Percentiles rank a stretch among this genome's conserved stretches.
Evolutionary conservation across 2,888 invertebrate species (phyloP).

Genomic region (Idaea biselata): DNA sequence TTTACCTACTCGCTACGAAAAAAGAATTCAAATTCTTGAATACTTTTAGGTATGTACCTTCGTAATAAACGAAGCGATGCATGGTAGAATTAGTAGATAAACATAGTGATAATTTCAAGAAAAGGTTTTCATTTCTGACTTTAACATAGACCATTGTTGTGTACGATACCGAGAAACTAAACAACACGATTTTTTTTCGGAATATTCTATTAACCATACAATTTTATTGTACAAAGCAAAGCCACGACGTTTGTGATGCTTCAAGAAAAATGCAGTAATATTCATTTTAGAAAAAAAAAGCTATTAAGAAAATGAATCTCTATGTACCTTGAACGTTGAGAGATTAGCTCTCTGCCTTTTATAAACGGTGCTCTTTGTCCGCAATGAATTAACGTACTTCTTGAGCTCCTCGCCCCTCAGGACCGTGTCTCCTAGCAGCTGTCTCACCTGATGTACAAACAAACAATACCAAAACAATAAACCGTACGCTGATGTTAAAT

Average conservation of each 20-base stretch:
- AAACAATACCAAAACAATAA: slow-evolving; percentile 8
- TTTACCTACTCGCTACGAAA: not conserved
- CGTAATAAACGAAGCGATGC: not conserved
- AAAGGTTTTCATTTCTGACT: not conserved
- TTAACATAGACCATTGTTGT: not conserved
- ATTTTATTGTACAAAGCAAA: not conserved
- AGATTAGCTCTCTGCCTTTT: slow-evolving; percentile 89
- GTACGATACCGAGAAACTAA: not conserved
- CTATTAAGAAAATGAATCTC: slow-evolving; percentile 23
- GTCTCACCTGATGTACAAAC: slow-evolving; percentile 56
- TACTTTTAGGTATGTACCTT: too few species aligned
- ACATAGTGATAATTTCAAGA: not conserved
- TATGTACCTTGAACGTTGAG: slow-evolving; percentile 82
- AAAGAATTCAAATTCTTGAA: too few species aligned
- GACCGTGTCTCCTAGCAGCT: slow-evolving; percentile 83
- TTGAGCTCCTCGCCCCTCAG: slow-evolving; percentile 92
- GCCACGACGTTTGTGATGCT: not conserved
- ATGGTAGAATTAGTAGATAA: not conserved
- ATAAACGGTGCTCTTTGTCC: slow-evolving; percentile 89
- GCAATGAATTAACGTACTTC: slow-evolving; percentile 89
- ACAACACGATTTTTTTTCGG: not conserved
- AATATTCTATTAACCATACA: not conserved
- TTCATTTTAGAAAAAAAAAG: slow-evolving; percentile 17
- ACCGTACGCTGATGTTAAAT: not conserved
- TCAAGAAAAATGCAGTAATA: slow-evolving; percentile 7